Evolutionary conservation across 2,113 vertebrate genomes (phyloP), one percentile per base, ranked within the genome.

Genomic region (Erpornis zantholeuca): DNA sequence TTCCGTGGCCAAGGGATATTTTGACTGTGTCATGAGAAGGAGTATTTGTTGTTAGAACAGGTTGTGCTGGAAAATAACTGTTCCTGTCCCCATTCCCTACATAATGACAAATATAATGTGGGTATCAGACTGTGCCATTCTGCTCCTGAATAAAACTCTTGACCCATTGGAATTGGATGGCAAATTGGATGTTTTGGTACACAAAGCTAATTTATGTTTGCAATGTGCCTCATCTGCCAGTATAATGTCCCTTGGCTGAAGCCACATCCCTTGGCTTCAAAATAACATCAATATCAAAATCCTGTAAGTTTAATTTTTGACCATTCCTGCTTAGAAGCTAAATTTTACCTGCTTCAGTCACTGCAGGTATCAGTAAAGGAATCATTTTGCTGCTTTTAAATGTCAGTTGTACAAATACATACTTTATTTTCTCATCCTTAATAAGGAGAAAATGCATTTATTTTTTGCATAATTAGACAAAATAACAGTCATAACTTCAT

Each of bases 181-280:
- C 9, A 44, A 27, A 28, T 71, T 5, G 5, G 7, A 49, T n/a
- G 11, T 45, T 75, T 72, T 59, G 22, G 27, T 10, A 11, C 10
- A 20, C 5, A 35, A 69, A 60, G 3, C n/a, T 47, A 27, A 33
- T 56, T 69, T 52, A 10, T 27, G 25, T 69, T 72, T 73, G 29
- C 20, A 64, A 1, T 15, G 11, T 19, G 24, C 12, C 7, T 2
- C 64, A 17, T 49, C 65, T 73, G 7, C 65, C 22, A 19, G 3
- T 22, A 4, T 3, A 36, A 45, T 10, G 4, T 25, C 15, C 12
- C 15, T 69, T 0, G 1, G 19, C 14, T 70, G 11, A 16, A 16
- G 61, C 3, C 13, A 8, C 28, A 29, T 18, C 4, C 36, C 12
- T 59, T 44, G 50, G 24, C 56, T 91, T 54, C 18, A 25, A 45